Conservation (phyloP, 2,113 vertebrate species). For the Cervus canadensis region DNA sequence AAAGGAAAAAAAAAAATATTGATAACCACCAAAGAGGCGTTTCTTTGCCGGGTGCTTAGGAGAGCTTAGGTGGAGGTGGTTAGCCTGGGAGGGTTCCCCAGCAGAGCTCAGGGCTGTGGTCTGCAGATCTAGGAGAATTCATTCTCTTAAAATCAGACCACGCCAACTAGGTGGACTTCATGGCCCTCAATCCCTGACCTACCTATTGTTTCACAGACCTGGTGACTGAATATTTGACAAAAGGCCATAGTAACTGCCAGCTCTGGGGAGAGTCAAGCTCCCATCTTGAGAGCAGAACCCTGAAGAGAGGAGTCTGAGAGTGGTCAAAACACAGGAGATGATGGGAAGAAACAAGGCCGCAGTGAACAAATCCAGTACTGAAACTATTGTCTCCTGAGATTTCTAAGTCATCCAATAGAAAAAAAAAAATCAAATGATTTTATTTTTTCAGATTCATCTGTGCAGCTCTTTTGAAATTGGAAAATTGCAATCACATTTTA, state of each 20-base stretch:
- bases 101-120: constrained; percentile 40
- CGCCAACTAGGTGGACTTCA: neutral
- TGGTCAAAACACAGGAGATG: neutral
- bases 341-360: constrained; percentile 38
- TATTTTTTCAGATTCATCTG: constrained; percentile 43
- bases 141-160: neutral
- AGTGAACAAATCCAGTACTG: constrained; percentile 23
- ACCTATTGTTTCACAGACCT: neutral
- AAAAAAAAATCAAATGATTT: neutral
- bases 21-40: neutral
- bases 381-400: constrained; percentile 10
- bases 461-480: constrained; percentile 37
- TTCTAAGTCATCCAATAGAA: constrained; percentile 44
- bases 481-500: constrained; percentile 19
- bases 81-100: neutral
- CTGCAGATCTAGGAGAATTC: neutral
- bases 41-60: constrained; percentile 48
- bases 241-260: neutral
- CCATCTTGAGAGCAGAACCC: constrained; percentile 32
- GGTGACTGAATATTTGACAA: neutral
- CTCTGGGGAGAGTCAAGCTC: neutral
- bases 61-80: constrained; percentile 24
- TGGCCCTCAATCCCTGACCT: neutral
- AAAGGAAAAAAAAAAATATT: neutral
- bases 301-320: neutral